phyloP scores from a whole-genome alignment of 2,888 invertebrate species.

The Lucinisca nassula region DNA sequence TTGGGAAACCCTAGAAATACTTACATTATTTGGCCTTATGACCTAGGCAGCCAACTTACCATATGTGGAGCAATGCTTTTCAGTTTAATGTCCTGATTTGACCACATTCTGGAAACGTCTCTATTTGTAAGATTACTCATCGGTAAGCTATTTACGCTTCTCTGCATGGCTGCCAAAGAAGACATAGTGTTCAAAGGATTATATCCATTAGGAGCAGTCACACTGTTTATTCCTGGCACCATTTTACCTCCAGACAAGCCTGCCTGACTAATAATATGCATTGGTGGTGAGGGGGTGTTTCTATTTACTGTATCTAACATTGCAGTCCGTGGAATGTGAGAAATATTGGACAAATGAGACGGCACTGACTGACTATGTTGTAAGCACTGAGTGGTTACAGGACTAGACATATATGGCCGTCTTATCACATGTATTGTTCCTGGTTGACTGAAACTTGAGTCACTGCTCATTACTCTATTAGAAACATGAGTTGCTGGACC shows the following conservation, averaged over 20 bases:
- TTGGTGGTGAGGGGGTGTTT: conserved; percentile 57
- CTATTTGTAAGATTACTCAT: conserved; percentile 76
- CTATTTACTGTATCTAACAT: conserved; percentile 49
- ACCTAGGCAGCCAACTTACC: no score
- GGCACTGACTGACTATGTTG: conserved; percentile 62
- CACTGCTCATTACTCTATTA: conserved; percentile 39
- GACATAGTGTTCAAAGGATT: conserved; percentile 14
- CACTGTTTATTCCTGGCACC: conserved; percentile 28
- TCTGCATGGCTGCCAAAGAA: conserved; percentile 63
- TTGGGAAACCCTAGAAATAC: no score
- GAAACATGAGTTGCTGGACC: conserved; percentile 23
- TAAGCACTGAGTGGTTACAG: conserved; percentile 27
- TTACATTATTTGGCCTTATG: no score
- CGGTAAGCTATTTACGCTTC: conserved; percentile 57
- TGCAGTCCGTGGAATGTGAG: conserved; percentile 51
- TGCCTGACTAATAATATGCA: conserved; percentile 70
- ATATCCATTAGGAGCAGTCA: conserved; percentile 24
- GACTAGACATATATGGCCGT: conserved; percentile 58
- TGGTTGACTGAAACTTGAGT: conserved; percentile 20
- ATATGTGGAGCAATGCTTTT: conserved; percentile 72
- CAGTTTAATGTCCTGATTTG: conserved; percentile 81
- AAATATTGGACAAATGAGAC: conserved; percentile 43
- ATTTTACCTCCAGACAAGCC: conserved; percentile 68
- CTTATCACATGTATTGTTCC: conserved; percentile 61
- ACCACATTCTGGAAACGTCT: conserved; percentile 84